Percentiles rank a stretch among this genome's conserved stretches.
phyloP scores from a whole-genome alignment of 2,888 invertebrate species.

The Pseudococcus longispinus region DNA sequence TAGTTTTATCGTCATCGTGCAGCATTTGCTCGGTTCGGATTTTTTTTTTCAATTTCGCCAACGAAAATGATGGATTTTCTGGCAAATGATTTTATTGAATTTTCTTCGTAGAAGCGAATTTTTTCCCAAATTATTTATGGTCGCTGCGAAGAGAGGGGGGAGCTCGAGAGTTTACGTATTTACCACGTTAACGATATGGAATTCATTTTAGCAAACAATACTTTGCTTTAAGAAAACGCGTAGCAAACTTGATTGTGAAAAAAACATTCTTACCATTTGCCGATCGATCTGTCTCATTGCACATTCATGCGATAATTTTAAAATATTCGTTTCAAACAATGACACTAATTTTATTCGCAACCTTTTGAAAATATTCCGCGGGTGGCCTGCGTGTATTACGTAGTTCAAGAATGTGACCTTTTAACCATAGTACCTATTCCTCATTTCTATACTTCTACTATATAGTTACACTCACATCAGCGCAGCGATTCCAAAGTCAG shows the following conservation, averaged over 20 bases:
- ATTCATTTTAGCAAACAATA: not conserved
- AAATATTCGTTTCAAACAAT: conserved; percentile 34
- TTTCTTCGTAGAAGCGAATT: not conserved
- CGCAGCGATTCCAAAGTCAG: not conserved
- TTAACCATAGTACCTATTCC: not conserved
- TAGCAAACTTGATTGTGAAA: not conserved
- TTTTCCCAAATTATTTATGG: not conserved
- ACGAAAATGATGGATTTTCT: conserved; percentile 15
- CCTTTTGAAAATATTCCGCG: conserved; percentile 24
- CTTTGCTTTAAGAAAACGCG: not conserved
- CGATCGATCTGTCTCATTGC: conserved; percentile 31
- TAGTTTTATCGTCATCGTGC: not conserved
- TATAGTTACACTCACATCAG: not conserved
- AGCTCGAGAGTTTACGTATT: not conserved
- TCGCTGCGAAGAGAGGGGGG: not conserved
- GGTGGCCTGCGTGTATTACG: conserved; percentile 17
- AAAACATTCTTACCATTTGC: not conserved
- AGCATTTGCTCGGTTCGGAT: not conserved
- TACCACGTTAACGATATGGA: not conserved
- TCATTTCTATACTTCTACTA: not conserved
- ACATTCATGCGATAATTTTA: conserved; percentile 31
- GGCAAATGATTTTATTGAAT: conserved; percentile 5
- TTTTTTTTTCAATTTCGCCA: not conserved
- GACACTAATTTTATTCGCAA: conserved; percentile 34
- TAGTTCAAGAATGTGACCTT: conserved; percentile 34